Percentiles rank a stretch among this genome's conserved stretches.
phyloP scores from a whole-genome alignment of 2,888 invertebrate genomes.

The Andrena bucephala region DNA sequence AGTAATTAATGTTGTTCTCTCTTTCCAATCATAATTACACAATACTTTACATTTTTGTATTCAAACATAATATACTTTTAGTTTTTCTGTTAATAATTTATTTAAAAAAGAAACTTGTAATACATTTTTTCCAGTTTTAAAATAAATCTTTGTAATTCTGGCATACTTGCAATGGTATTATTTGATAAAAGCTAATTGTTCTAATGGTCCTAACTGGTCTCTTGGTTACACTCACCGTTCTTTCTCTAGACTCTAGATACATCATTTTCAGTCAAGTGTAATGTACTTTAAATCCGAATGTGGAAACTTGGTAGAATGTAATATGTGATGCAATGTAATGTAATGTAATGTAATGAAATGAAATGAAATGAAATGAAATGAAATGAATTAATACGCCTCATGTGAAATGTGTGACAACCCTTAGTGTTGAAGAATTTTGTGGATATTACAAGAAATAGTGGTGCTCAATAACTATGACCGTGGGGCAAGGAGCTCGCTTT shows the following conservation, averaged over 20 bases:
- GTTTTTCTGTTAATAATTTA: constrained; percentile 5
- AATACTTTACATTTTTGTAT: not conserved
- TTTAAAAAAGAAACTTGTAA: not conserved
- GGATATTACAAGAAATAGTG: constrained; percentile 47
- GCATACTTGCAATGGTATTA: constrained; percentile 9
- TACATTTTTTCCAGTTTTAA: not conserved
- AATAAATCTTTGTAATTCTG: constrained; percentile 18
- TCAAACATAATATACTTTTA: constrained; percentile 1
- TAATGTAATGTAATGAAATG: not conserved
- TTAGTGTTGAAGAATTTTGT: constrained; percentile 44
- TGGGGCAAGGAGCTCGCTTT: constrained; percentile 82
- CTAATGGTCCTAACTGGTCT: not conserved
- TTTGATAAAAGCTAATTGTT: not conserved
- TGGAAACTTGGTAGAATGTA: constrained; percentile 41
- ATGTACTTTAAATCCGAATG: constrained; percentile 57
- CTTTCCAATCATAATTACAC: not conserved
- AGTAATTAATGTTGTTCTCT: not conserved
- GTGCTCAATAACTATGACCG: constrained; percentile 73
- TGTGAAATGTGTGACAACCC: constrained; percentile 43
- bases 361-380: not conserved
- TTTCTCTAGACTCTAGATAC: not conserved
- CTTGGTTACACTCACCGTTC: not conserved
- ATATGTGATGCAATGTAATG: not conserved
- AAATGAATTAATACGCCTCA: constrained; percentile 32
- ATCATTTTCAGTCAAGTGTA: constrained; percentile 4